These are phyloP conservation scores for Bembecia ichneumoniformis DNA, from an alignment of 2,888 invertebrate species.

Conservation along the genomic window DNA sequence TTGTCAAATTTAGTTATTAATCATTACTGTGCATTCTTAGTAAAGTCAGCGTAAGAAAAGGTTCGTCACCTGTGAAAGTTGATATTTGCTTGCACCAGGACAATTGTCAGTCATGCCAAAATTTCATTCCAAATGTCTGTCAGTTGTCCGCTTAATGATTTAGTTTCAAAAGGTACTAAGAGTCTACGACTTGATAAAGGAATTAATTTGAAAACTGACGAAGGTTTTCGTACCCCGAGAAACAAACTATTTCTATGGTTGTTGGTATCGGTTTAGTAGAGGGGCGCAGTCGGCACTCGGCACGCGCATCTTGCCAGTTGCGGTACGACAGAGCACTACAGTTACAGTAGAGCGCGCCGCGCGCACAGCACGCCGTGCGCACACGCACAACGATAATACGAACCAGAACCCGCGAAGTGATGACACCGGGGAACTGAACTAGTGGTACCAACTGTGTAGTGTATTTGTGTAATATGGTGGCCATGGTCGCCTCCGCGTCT, in stretches of 20 bases:
- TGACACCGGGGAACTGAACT: conserved; percentile 40
- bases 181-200: too few species aligned
- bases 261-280: conserved; percentile 27
- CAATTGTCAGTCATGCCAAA: too few species aligned
- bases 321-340: background rate
- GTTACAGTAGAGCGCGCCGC: conserved; percentile 45
- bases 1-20: too few species aligned
- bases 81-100: too few species aligned
- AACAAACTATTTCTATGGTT: conserved; percentile 17
- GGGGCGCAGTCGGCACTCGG: conserved; percentile 22
- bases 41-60: too few species aligned
- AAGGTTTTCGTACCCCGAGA: too few species aligned
- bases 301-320: background rate
- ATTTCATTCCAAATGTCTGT: too few species aligned
- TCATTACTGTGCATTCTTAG: too few species aligned
- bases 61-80: too few species aligned
- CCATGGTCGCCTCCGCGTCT: conserved; percentile 66
- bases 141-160: too few species aligned
- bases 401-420: conserved; percentile 41
- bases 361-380: conserved; percentile 52
- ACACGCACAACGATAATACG: conserved; percentile 17
- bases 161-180: too few species aligned
- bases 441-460: conserved; percentile 36
- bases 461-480: conserved; percentile 41
- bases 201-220: too few species aligned